Percentiles rank a stretch among this genome's conserved stretches.
These are phyloP conservation scores for Haemorhous mexicanus DNA, from an alignment of 2,113 vertebrate species.

Conservation along the genomic window DNA sequence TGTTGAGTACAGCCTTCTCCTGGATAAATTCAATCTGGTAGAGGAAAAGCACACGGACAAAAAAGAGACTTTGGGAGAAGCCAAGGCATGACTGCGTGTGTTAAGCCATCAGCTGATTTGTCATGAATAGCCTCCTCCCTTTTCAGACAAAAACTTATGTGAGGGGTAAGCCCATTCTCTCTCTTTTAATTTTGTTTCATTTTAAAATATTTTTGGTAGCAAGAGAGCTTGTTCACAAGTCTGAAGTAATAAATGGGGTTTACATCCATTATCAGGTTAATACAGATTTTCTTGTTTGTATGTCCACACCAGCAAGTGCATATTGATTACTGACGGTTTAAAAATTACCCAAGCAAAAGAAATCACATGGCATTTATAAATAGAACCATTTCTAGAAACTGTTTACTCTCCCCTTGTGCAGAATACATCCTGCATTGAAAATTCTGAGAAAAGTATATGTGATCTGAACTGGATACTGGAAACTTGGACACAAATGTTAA, in stretches of 20 bases:
- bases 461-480: not conserved
- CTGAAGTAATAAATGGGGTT: not conserved
- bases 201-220: not conserved
- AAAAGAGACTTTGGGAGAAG: not conserved
- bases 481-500: not conserved
- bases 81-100: fast-evolving
- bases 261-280: not conserved
- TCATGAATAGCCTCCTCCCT: not conserved
- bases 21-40: not conserved
- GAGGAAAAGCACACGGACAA: not conserved
- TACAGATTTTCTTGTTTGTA: not conserved
- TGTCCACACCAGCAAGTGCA: not conserved
- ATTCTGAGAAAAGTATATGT: not conserved
- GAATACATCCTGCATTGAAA: not conserved
- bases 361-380: not conserved
- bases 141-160: not conserved
- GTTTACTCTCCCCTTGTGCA: not conserved
- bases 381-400: not conserved
- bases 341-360: not conserved
- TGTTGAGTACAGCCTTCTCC: not conserved
- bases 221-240: not conserved
- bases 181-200: not conserved
- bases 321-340: not conserved
- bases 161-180: not conserved
- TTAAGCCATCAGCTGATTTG: not conserved